Evolutionary conservation across 1,140 invertebrate genomes (phyloP), one percentile per base, ranked within the genome.

Genomic region (Drosophila watanabei): DNA sequence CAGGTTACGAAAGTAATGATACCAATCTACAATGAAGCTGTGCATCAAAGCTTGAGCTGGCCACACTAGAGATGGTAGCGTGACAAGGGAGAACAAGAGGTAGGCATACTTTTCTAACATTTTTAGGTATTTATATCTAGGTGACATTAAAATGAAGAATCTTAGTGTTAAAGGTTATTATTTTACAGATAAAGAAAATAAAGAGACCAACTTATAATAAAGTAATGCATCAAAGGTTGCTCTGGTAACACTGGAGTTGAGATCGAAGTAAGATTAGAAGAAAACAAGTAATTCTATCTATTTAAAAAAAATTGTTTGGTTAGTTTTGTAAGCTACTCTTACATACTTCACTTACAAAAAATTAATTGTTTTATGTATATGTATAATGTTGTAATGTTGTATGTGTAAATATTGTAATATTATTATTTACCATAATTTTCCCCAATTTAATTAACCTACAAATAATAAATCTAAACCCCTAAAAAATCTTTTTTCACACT

Each of bases 61-160:
- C 46, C 69, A 58, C 56, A 43, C 63, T 60, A 70, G 64, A 58
- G 75, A 66, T 78, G 75, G 39, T 9, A 8, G 35, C 73, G 57
- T 62, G 73, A 62, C 1, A 2, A 16, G 24, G 11, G 1, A 20
- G 13, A 9, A 43, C 9, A 6, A 20, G 32, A 13, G 33, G 11
- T 56, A 33, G 48, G 8, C 16, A 63, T 5, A 51, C 20, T 35
- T 4, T 16, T 4, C 46, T 28, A 16, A 16, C 8, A 28, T 14
- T 4, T 5, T 28, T 16, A 5, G 8, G 7, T 10, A 28, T 49
- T 49, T 49, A 16, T 14, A 7, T 13, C 16, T 28, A 16, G 20
- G 1, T 6, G 4, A 48, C 6, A 28, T 16, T 28, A 48, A 4
- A 48, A 16, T 16, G 5, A 9, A n/a, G 7, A 10, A 39, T 39